Percentiles rank a stretch among this genome's conserved stretches.
These are phyloP conservation scores for Pantherophis guttatus DNA, from an alignment of 2,113 vertebrate genomes.

Conservation along the genomic window DNA sequence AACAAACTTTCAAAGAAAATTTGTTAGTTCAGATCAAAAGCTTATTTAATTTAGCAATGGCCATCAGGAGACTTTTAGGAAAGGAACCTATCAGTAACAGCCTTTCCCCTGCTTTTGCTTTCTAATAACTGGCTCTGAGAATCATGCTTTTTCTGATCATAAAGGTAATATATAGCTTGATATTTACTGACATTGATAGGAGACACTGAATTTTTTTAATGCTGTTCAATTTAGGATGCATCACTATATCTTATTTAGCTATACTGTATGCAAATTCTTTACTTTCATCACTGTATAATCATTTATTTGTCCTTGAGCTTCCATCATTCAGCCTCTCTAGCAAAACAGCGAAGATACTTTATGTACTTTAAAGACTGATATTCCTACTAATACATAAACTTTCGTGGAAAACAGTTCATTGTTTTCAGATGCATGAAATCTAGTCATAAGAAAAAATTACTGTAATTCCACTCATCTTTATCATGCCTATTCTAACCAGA, in stretches of 20 bases:
- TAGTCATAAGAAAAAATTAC: neutral
- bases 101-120: neutral
- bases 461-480: neutral
- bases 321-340: neutral
- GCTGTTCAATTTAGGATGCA: neutral
- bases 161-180: neutral
- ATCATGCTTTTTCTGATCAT: neutral
- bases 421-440: neutral
- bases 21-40: neutral
- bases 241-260: neutral
- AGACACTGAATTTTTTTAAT: neutral
- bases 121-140: neutral
- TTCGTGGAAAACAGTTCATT: neutral
- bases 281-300: neutral
- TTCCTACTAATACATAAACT: neutral
- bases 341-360: neutral
- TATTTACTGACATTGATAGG: neutral
- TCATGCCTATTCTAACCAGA: neutral
- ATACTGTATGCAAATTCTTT: neutral
- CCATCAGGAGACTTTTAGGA: neutral
- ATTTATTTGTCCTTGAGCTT: neutral
- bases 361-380: neutral
- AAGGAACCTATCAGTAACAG: neutral
- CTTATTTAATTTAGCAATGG: neutral
- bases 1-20: neutral